Conservation (phyloP, 2,113 vertebrate genomes). For the Telmatochromis bifrenatus region DNA sequence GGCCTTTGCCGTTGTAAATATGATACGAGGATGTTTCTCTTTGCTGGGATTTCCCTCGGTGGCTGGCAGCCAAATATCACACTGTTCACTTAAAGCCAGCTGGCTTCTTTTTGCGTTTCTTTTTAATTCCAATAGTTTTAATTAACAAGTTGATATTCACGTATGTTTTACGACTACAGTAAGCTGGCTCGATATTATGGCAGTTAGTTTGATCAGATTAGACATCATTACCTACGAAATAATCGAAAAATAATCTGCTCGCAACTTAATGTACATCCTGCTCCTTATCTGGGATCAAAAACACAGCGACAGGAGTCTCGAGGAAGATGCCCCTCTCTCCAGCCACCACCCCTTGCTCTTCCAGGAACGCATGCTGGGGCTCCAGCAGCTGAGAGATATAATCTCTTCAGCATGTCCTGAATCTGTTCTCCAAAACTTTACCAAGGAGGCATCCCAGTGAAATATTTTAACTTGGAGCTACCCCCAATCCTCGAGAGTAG, state of each 20-base stretch:
- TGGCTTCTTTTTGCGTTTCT: not conserved
- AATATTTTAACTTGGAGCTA: not conserved
- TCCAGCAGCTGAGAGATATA: not conserved
- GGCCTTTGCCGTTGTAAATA: not conserved
- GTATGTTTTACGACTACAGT: not conserved
- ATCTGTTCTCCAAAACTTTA: not conserved
- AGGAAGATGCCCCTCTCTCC: not conserved
- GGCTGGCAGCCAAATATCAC: not conserved
- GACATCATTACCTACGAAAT: not conserved
- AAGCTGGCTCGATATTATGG: not conserved
- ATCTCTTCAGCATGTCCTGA: not conserved
- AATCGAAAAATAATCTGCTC: not conserved
- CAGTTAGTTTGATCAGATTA: not conserved
- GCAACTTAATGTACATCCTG: not conserved
- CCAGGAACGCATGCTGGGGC: not conserved
- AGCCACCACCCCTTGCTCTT: not conserved
- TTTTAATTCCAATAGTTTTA: not conserved
- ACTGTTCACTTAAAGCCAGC: not conserved
- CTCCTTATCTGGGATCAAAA: not conserved
- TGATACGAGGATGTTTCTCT: not conserved
- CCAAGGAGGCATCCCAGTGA: not conserved
- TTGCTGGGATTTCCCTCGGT: not conserved
- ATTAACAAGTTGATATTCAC: not conserved
- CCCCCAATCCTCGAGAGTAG: not conserved
- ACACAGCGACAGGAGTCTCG: not conserved